These are phyloP conservation scores for Charina bottae DNA, from an alignment of 2,113 vertebrate species.

Conservation along the genomic window DNA sequence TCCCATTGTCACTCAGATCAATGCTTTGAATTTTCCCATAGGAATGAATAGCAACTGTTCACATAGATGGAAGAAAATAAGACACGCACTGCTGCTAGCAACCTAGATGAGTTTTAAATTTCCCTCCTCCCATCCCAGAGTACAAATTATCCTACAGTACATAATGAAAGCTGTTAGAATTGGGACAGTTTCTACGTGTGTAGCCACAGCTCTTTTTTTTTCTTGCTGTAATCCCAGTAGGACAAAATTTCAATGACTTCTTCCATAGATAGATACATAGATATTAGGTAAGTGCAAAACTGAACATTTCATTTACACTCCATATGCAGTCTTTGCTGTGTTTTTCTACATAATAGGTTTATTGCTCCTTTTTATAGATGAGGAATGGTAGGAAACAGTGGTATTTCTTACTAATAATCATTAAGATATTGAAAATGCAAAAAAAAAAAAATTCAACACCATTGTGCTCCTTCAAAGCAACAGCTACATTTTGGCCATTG, in stretches of 20 bases:
- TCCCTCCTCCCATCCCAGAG: background rate
- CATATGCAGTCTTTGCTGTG: background rate
- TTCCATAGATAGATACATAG: background rate
- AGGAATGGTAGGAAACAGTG: background rate
- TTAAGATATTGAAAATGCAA: no score
- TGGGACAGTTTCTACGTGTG: background rate
- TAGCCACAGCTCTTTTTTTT: background rate
- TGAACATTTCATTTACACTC: background rate
- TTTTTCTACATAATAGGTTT: background rate
- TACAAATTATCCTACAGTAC: background rate
- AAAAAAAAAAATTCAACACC: background rate
- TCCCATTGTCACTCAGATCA: background rate
- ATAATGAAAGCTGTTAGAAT: background rate
- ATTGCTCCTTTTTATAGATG: background rate
- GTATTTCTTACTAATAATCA: background rate
- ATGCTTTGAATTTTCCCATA: background rate
- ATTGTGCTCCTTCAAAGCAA: background rate
- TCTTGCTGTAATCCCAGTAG: background rate
- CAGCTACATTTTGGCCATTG: background rate
- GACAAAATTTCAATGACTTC: background rate
- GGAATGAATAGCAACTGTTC: background rate
- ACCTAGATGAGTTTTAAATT: background rate
- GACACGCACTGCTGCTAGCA: background rate
- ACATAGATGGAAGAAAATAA: background rate
- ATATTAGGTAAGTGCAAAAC: background rate